Percentiles rank a stretch among this genome's conserved stretches.
phyloP scores from a whole-genome alignment of 1,140 invertebrate genomes.

The Rhizoglyphus robini region DNA sequence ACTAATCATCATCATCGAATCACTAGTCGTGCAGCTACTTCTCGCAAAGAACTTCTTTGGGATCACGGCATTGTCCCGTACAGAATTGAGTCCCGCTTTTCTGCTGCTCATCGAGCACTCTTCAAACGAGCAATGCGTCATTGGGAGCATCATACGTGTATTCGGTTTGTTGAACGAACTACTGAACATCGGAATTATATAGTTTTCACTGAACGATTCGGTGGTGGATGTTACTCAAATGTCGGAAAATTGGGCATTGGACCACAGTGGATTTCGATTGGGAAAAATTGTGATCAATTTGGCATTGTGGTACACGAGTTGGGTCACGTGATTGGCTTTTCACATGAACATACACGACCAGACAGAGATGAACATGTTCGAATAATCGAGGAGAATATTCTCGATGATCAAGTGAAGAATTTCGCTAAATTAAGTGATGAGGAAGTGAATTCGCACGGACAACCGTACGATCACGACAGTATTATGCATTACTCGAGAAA shows the following conservation, averaged over 20 bases:
- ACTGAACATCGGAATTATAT: conserved; percentile 87
- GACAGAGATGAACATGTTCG: conserved; percentile 64
- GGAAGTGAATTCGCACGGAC: conserved; percentile 89
- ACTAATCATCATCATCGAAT: no score
- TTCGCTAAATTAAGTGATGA: conserved; percentile 90
- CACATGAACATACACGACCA: conserved; percentile 89
- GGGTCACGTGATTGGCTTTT: conserved; percentile 81
- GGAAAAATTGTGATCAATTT: conserved; percentile 98
- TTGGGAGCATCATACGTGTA: conserved; percentile 97
- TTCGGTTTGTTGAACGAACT: conserved; percentile 85
- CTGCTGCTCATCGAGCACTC: conserved; percentile 75
- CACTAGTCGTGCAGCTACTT: conserved; percentile 85
- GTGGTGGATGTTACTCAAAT: conserved; percentile 96
- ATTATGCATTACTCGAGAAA: conserved; percentile 99
- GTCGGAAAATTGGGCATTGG: conserved; percentile 93
- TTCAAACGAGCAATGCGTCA: conserved; percentile 98
- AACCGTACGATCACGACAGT: conserved; percentile 88
- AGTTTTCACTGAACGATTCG: conserved; percentile 84
- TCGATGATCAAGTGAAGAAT: conserved; percentile 88
- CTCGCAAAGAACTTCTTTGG: conserved; percentile 85
- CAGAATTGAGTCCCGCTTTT: conserved; percentile 93
- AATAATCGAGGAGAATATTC: conserved; percentile 78
- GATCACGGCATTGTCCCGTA: conserved; percentile 95
- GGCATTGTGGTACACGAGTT: conserved; percentile 97
- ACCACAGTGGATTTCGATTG: conserved; percentile 91